Evolutionary conservation across 2,888 invertebrate species (phyloP), one percentile per base, ranked within the genome.

Genomic region (Pocota personata): DNA sequence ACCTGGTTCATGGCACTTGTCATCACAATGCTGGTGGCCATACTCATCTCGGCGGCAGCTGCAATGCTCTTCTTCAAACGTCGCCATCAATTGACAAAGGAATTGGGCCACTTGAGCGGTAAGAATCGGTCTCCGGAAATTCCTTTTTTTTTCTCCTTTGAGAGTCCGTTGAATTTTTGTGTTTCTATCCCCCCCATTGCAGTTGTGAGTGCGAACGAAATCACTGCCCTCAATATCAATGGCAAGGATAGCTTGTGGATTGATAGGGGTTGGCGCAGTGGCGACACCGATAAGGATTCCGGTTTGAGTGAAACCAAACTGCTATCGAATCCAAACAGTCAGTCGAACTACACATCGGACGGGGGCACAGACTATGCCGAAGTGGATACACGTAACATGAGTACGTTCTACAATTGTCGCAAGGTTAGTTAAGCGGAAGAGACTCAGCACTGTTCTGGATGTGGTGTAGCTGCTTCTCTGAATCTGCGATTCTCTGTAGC

Each of bases 221-320:
- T 93, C 80, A 92, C 93, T 16, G 93, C 93, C 1, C 87, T 93
- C 80, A 93, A 93, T 88, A 91, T 93, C 69, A 93, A 93, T 87
- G 94, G 94, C 84, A 95, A 95, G 90, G 95, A 95, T 89, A 95
- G 94, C 84, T 91, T 95, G 40, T 95, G 95, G 95, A 95, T 95
- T 87, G 95, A 95, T 90, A 93, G 95, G 79, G 95, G 95, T 43
- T 95, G 95, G 95, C 93, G 95, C 82, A 94, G 94, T 58, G 93
- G 94, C 30, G 95, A 95, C 89, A 94, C 94, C 30, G 94, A 94
- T 89, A 95, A 95, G 90, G 95, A 95, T 89, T 94, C 95, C 1
- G 93, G 93, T 6, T 87, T 93, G 67, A 93, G 93, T 77, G 94
- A 94, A 89, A 94, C 94, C 12, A 94, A 95, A 89, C 92, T 95